These are phyloP conservation scores for Antechinus stuartii DNA, from an alignment of 2,113 vertebrate genomes.

Conservation along the genomic window DNA sequence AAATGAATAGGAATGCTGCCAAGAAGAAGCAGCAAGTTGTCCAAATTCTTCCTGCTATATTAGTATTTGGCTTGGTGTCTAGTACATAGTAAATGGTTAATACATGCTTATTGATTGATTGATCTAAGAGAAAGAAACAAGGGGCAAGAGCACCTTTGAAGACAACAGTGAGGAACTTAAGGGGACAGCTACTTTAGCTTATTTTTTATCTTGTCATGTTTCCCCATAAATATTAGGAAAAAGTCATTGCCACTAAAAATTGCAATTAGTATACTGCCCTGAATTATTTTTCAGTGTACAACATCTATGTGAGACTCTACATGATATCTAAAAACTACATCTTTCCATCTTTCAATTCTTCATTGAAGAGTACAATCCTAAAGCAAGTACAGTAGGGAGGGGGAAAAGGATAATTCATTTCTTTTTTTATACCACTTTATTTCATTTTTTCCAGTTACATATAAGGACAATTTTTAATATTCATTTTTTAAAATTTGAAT, in stretches of 20 bases:
- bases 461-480: not conserved
- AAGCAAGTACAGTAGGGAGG: not conserved
- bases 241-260: not conserved
- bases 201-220: conserved; percentile 6
- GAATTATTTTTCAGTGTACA: not conserved
- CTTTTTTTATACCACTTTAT: not conserved
- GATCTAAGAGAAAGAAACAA: conserved; percentile 4
- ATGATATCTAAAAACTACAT: not conserved
- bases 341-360: not conserved
- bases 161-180: conserved; percentile 12
- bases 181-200: conserved; percentile 13
- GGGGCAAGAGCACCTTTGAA: not conserved
- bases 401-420: not conserved
- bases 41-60: conserved; percentile 31
- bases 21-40: conserved; percentile 47
- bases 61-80: conserved; percentile 7
- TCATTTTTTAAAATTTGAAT: not conserved
- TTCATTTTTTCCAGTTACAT: not conserved
- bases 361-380: not conserved
- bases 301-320: not conserved
- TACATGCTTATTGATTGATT: not conserved
- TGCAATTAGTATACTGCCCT: not conserved
- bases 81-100: no score
- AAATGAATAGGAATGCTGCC: not conserved
- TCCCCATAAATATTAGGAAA: not conserved